phyloP scores from a whole-genome alignment of 1,140 invertebrate species.

The Zaprionus vittiger region DNA sequence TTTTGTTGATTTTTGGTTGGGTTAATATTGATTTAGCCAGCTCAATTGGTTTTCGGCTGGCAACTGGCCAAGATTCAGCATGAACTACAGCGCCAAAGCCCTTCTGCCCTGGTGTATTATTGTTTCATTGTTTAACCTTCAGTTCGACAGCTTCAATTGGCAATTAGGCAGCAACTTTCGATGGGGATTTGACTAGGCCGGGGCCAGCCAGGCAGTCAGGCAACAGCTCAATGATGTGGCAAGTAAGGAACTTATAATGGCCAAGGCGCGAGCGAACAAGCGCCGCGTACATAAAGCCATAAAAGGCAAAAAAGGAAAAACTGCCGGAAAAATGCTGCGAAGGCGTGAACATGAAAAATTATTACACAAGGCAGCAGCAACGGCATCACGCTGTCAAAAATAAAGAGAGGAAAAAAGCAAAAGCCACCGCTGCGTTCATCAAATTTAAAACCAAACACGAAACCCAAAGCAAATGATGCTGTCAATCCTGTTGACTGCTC shows the following conservation, averaged over 20 bases:
- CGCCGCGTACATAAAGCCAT: conserved; percentile 34
- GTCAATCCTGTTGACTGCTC: neutral
- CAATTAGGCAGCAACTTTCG: conserved; percentile 47
- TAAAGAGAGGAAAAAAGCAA: conserved; percentile 17
- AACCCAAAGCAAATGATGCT: neutral
- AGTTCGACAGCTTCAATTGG: conserved; percentile 10
- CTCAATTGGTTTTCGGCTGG: conserved; percentile 57
- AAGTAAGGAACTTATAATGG: conserved; percentile 44
- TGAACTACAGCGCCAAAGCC: neutral
- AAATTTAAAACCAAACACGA: conserved; percentile 45
- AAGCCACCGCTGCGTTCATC: conserved; percentile 20
- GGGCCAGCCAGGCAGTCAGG: conserved; percentile 28
- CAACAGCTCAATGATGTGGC: conserved; percentile 37
- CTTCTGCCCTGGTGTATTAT: conserved; percentile 25
- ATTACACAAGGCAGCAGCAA: conserved; percentile 20
- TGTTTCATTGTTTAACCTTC: conserved; percentile 38
- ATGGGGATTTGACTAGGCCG: conserved; percentile 13
- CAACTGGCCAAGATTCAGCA: conserved; percentile 14
- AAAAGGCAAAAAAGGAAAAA: conserved; percentile 12
- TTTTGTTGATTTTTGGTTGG: conserved; percentile 55
- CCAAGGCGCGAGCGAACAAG: conserved; percentile 30
- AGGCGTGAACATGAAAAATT: conserved; percentile 53
- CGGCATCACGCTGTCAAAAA: conserved; percentile 20
- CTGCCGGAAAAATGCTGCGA: conserved; percentile 29
- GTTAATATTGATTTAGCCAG: conserved; percentile 69